Percentiles rank a stretch among this genome's conserved stretches.
Conservation (phyloP, 2,797 vertebrate genomes). For the Lagodon rhomboides region DNA sequence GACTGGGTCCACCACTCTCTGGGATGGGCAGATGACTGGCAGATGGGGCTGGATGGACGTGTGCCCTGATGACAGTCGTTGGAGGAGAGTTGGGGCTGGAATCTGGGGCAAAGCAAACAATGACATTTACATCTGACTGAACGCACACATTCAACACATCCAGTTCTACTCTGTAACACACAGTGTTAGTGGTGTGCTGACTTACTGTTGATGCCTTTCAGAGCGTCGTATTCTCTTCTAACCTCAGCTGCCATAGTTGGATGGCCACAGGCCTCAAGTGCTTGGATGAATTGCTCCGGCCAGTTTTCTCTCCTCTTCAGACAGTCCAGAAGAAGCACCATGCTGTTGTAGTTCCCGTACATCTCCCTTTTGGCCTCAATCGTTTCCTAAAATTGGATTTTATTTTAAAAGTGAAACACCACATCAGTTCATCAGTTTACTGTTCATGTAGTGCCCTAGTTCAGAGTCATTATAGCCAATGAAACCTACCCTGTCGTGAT, state of each 20-base stretch:
- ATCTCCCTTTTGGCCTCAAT: conserved; percentile 82
- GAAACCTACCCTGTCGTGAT: conserved; percentile 80
- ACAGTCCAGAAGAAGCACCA: conserved; percentile 82
- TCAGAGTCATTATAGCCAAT: not conserved
- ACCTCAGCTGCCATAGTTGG: conserved; percentile 65
- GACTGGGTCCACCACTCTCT: conserved; percentile 30
- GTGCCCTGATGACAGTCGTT: conserved; percentile 48
- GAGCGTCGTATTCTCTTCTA: conserved; percentile 67
- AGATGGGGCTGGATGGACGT: conserved; percentile 67
- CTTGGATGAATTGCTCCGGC: conserved; percentile 83
- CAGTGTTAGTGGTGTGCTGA: not conserved
- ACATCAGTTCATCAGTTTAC: too few relatives aligned
- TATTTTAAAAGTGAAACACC: not conserved
- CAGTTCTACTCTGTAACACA: too few relatives aligned
- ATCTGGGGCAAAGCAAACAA: conserved; percentile 61
- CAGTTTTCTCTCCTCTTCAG: conserved; percentile 83
- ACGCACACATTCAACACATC: not conserved
- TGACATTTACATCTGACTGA: conserved; percentile 26
- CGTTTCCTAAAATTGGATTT: conserved; percentile 73
- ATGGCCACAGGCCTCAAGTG: conserved; percentile 74
- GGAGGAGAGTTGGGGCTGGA: conserved; percentile 50
- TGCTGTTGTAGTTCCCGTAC: conserved; percentile 70
- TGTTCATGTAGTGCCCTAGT: too few relatives aligned
- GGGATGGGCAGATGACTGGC: conserved; percentile 39
- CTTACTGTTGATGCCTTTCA: conserved; percentile 74